Conservation (phyloP, 2,113 vertebrate species). For the Hystrix brachyura region DNA sequence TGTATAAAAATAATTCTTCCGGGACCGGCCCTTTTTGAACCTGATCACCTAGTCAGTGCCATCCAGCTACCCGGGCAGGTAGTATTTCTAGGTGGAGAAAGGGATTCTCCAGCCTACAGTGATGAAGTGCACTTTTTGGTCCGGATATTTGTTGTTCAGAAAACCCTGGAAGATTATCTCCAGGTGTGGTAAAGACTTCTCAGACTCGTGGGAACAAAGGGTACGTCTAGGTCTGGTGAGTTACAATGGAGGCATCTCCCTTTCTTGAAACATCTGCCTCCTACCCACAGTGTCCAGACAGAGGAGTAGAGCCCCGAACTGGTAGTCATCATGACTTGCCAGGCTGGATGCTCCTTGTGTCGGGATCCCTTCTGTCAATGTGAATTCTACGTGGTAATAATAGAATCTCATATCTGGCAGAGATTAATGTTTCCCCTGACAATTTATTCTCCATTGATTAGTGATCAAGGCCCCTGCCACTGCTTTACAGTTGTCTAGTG, state of each 20-base stretch:
- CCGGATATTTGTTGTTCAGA: neutral
- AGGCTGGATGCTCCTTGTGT: neutral
- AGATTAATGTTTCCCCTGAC: neutral
- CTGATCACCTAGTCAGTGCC: neutral
- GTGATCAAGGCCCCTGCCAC: neutral
- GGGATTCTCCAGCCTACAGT: neutral
- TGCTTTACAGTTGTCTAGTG: neutral
- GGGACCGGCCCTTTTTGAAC: neutral
- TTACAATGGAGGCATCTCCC: neutral
- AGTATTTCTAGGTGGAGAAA: neutral
- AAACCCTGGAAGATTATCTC: neutral
- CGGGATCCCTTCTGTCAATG: no score
- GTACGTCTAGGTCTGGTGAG: neutral
- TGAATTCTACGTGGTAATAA: neutral
- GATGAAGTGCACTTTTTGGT: neutral
- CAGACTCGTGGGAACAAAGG: neutral
- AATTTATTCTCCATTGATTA: neutral
- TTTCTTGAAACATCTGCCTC: neutral
- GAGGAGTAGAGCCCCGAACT: neutral
- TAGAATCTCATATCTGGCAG: neutral
- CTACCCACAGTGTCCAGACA: neutral
- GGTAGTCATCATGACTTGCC: neutral
- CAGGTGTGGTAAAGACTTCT: neutral
- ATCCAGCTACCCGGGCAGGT: neutral
- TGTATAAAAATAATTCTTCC: neutral